Conservation (phyloP, 2,113 vertebrate species). For the Pagrus major region DNA sequence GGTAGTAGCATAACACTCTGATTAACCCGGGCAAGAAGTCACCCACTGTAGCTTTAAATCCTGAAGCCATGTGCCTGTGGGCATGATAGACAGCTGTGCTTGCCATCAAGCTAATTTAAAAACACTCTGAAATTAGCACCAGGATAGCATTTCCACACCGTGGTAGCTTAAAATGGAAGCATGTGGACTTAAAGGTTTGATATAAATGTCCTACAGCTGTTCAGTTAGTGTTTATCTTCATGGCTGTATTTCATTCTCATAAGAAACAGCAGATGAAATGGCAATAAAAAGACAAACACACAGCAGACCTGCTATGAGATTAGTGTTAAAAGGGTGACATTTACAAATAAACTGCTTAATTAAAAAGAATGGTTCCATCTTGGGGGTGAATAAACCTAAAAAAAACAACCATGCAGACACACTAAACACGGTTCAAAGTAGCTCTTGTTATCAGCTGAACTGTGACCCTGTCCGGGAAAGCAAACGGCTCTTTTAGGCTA, state of each 20-base stretch:
- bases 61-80: not conserved
- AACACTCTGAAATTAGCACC: conserved; percentile 47
- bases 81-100: conserved; percentile 43
- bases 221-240: not conserved
- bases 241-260: not conserved
- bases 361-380: not conserved
- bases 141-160: conserved; percentile 26
- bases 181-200: not conserved
- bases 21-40: not conserved
- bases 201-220: not conserved
- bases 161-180: not conserved
- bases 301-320: not conserved
- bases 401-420: not conserved
- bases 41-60: conserved; percentile 38
- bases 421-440: conserved; percentile 26
- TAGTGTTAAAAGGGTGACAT: not conserved
- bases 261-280: not conserved
- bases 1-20: not conserved
- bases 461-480: conserved; percentile 51
- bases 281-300: not conserved
- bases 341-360: not conserved
- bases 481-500: conserved; percentile 47
- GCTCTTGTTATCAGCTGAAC: conserved; percentile 64
- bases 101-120: conserved; percentile 44
- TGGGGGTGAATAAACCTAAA: not conserved